A percentile compares a stretch with the other conserved stretches of the same genome.
These are phyloP conservation scores for Erinaceus europaeus DNA, from an alignment of 2,113 vertebrate genomes.

Conservation along the genomic window DNA sequence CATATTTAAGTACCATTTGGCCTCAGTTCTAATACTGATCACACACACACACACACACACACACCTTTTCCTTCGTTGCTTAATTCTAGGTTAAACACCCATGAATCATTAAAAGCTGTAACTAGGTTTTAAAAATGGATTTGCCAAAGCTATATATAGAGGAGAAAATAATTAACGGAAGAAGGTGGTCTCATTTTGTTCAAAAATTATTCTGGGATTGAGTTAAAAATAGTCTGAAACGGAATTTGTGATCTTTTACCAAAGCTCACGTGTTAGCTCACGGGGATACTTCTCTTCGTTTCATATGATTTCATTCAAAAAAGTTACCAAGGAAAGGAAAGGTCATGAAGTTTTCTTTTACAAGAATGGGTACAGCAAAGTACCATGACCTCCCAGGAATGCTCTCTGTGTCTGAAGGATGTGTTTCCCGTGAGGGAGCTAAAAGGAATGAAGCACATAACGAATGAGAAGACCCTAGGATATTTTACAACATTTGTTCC, in stretches of 20 bases:
- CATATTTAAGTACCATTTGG: background rate
- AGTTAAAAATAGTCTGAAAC: conserved; percentile 40
- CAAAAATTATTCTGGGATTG: conserved; percentile 17
- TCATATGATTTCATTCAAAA: conserved; percentile 6
- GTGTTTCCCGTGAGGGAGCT: conserved; percentile 43
- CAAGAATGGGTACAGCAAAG: background rate
- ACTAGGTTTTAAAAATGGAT: background rate
- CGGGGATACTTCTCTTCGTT: background rate
- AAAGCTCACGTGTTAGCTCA: background rate
- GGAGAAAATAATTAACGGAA: background rate
- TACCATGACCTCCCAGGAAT: background rate
- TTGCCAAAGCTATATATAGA: background rate
- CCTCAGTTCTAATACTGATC: background rate
- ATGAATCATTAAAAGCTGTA: background rate
- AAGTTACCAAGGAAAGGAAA: conserved; percentile 24
- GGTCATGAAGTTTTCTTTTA: background rate
- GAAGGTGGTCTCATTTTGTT: background rate
- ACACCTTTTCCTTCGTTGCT: background rate
- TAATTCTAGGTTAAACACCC: background rate
- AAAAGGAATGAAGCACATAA: conserved; percentile 39
- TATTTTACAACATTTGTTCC: too few relatives aligned
- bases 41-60: background rate
- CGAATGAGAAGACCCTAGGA: conserved; percentile 4
- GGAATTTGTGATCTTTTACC: background rate
- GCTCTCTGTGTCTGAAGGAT: background rate